Conservation (phyloP, 2,888 invertebrate species). For the Micoletzkya japonica region DNA sequence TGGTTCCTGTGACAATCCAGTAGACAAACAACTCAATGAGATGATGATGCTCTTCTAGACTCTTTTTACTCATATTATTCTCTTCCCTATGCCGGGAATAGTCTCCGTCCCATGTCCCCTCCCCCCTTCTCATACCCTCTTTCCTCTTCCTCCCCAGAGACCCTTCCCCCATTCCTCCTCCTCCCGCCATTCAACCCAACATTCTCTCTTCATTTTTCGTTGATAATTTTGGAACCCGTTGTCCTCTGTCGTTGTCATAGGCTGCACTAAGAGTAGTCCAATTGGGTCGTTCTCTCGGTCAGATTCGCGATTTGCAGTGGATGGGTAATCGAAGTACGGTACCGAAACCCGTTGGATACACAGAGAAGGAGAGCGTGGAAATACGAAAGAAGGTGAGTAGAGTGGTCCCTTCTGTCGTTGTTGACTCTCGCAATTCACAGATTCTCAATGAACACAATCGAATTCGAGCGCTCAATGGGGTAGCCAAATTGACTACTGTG, state of each 20-base stretch:
- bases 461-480: background rate
- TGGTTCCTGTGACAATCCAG: background rate
- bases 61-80: background rate
- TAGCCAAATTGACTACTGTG: background rate
- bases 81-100: background rate
- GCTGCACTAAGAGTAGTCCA: background rate
- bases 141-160: background rate
- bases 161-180: conserved; percentile 9
- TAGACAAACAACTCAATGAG: too few relatives aligned
- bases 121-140: background rate
- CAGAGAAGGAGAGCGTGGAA: conserved; percentile 6
- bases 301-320: background rate
- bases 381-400: conserved; percentile 15
- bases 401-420: background rate
- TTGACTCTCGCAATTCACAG: background rate
- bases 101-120: conserved; percentile 20
- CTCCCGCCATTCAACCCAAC: background rate
- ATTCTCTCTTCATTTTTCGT: background rate
- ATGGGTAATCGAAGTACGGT: conserved; percentile 17
- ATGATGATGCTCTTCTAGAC: background rate
- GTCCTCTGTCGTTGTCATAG: background rate
- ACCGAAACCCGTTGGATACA: conserved; percentile 8
- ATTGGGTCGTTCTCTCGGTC: background rate
- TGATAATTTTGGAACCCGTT: background rate
- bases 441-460: conserved; percentile 26